Percentiles rank a stretch among this genome's conserved stretches.
These are phyloP conservation scores for Dipodomys stephensi DNA, from an alignment of 2,113 vertebrate species.

Conservation along the genomic window DNA sequence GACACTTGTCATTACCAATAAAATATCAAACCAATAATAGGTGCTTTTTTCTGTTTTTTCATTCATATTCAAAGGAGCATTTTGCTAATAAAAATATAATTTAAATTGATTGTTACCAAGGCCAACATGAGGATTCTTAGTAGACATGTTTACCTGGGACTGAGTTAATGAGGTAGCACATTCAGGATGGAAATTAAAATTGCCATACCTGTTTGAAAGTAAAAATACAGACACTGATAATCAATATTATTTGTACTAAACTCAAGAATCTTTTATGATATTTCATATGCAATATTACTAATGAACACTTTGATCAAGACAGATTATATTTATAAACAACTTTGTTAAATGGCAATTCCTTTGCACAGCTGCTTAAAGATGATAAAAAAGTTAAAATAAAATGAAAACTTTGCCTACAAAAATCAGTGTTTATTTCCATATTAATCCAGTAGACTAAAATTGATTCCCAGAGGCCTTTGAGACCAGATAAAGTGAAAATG, in stretches of 20 bases:
- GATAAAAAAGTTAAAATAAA: not conserved
- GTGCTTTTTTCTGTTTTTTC: constrained; percentile 36
- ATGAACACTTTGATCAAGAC: too few relatives aligned
- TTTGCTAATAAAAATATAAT: constrained; percentile 48
- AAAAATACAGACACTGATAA: constrained; percentile 16
- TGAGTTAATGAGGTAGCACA: not conserved
- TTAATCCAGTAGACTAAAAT: not conserved
- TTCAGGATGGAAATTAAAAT: constrained; percentile 19
- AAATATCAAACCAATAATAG: constrained; percentile 29
- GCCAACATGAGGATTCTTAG: not conserved
- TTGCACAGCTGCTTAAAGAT: too few relatives aligned
- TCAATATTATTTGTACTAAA: not conserved
- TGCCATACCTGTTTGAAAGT: not conserved
- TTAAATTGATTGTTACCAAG: constrained; percentile 1
- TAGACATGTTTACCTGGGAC: not conserved
- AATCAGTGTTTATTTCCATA: not conserved
- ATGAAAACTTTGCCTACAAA: not conserved
- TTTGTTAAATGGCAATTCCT: too few relatives aligned
- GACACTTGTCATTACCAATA: constrained; percentile 14
- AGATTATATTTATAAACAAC: too few relatives aligned
- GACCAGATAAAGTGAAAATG: not conserved
- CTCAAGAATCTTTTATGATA: not conserved
- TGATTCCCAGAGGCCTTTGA: not conserved
- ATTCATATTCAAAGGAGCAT: constrained; percentile 21
- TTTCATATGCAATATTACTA: not conserved